Evolutionary conservation across 2,888 invertebrate genomes (phyloP).

Genomic region (Aproaerema taeniolella): DNA sequence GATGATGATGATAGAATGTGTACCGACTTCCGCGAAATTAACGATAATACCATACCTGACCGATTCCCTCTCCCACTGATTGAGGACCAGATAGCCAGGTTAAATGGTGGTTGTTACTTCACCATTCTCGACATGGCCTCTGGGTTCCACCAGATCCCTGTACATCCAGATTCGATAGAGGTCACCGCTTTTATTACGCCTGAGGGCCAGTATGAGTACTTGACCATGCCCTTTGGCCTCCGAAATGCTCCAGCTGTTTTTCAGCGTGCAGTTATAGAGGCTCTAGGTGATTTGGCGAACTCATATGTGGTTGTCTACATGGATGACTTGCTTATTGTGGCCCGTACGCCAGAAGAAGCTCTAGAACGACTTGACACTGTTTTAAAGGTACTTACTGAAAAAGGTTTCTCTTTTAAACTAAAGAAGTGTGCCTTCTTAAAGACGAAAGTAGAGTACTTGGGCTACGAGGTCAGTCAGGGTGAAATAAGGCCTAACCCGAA

Average conservation of each 20-base stretch:
- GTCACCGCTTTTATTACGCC: background rate
- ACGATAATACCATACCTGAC: background rate
- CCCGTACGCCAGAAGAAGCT: background rate
- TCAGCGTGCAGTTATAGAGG: constrained; percentile 8
- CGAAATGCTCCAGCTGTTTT: constrained; percentile 8
- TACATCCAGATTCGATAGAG: constrained; percentile 2
- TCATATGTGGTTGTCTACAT: background rate
- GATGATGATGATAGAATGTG: too few relatives aligned
- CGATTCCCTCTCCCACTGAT: too few relatives aligned
- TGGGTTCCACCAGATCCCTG: too few relatives aligned
- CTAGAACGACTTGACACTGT: constrained; percentile 4
- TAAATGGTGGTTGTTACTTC: too few relatives aligned
- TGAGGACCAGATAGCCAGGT: too few relatives aligned
- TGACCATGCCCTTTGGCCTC: constrained; percentile 10
- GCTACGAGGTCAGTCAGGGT: constrained; percentile 5
- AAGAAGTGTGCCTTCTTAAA: constrained; percentile 12
- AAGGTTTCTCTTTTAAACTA: constrained; percentile 5
- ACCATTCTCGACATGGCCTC: too few relatives aligned
- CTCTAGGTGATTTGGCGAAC: constrained; percentile 7
- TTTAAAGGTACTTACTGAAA: background rate
- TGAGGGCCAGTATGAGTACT: constrained; percentile 8
- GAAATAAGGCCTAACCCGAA: constrained; percentile 16
- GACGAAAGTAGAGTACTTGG: background rate
- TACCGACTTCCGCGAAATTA: constrained; percentile 9
- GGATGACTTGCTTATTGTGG: background rate